phyloP scores from a whole-genome alignment of 2,113 vertebrate genomes.

The Bos indicus region DNA sequence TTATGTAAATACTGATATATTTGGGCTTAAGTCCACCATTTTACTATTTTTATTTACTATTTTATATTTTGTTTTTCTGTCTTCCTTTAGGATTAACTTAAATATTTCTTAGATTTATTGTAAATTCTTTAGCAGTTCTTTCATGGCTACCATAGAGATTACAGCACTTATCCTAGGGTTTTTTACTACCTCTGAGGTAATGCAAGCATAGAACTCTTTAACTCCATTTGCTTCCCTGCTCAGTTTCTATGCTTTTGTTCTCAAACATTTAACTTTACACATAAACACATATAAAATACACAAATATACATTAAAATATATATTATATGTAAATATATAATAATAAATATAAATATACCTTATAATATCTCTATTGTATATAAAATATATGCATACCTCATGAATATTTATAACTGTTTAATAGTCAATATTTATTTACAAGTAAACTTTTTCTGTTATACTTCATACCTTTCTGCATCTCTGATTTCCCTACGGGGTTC shows the following conservation, averaged over 20 bases:
- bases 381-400: background rate
- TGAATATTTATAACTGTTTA: background rate
- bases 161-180: background rate
- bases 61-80: background rate
- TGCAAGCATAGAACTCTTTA: background rate
- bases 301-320: background rate
- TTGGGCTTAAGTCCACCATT: background rate
- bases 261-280: background rate
- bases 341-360: background rate
- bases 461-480: background rate
- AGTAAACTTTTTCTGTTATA: background rate
- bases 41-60: background rate
- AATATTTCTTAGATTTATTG: background rate
- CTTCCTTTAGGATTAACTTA: background rate
- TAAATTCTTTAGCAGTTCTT: background rate
- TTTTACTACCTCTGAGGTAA: background rate
- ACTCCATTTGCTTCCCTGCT: background rate
- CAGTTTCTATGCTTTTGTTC: background rate
- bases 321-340: background rate
- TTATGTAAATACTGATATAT: background rate
- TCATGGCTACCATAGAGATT: background rate
- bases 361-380: background rate
- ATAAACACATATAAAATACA: background rate
- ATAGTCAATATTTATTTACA: background rate
- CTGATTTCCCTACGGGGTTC: background rate